A percentile compares a stretch with the other conserved stretches of the same genome.
Conservation (phyloP, 2,113 vertebrate genomes). For the Opisthocomus hoazin region DNA sequence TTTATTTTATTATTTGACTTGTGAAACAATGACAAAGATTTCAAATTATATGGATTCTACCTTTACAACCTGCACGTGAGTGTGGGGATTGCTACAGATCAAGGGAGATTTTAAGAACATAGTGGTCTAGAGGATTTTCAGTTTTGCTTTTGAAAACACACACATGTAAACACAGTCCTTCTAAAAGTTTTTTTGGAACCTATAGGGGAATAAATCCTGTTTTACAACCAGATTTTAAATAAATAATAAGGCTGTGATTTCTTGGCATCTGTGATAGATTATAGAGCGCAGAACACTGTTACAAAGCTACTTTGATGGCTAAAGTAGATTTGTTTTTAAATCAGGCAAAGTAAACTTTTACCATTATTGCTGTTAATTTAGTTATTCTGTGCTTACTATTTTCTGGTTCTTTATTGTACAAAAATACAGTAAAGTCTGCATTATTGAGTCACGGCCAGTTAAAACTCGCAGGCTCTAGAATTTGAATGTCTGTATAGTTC, state of each 20-base stretch:
- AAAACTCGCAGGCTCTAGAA: neutral
- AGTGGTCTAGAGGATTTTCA: neutral
- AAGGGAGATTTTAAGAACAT: neutral
- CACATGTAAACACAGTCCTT: neutral
- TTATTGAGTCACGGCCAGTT: neutral
- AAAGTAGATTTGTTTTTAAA: neutral
- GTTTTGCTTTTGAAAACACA: neutral
- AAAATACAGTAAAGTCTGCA: neutral
- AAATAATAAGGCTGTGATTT: neutral
- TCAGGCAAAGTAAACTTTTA: neutral
- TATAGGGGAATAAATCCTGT: neutral
- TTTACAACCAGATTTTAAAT: neutral
- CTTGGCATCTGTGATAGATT: neutral
- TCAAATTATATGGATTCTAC: neutral
- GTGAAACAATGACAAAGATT: neutral
- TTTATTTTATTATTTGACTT: neutral
- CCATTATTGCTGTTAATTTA: neutral
- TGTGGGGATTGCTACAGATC: neutral
- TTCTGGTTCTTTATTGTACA: neutral
- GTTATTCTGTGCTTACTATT: neutral
- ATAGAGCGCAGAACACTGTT: neutral
- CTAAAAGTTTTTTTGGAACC: neutral
- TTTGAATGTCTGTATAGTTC: neutral
- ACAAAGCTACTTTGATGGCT: neutral
- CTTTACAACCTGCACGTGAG: neutral